A percentile compares a stretch with the other conserved stretches of the same genome.
Evolutionary conservation across 2,113 vertebrate species (phyloP).

Genomic region (Mohoua ochrocephala): DNA sequence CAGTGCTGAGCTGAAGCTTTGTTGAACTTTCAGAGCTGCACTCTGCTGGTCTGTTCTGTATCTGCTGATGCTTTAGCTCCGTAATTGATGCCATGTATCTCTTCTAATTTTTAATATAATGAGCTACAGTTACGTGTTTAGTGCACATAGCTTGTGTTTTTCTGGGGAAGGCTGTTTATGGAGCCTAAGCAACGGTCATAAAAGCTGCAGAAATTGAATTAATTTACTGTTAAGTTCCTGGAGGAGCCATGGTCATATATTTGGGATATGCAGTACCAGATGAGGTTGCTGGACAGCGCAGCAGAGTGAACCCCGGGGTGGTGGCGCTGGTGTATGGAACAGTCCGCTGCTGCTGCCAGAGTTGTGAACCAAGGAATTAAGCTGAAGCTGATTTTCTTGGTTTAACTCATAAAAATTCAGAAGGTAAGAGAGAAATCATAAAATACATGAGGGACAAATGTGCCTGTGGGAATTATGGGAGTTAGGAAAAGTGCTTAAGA

Average conservation of each 20-base stretch:
- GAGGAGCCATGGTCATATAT: not conserved
- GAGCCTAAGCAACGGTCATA: not conserved
- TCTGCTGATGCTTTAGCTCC: not conserved
- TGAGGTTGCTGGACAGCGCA: not conserved
- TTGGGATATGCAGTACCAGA: not conserved
- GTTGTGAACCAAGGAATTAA: not conserved
- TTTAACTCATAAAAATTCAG: not conserved
- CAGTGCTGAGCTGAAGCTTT: not conserved
- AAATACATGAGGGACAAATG: not conserved
- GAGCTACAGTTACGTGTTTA: not conserved
- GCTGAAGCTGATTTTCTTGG: not conserved
- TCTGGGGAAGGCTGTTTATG: not conserved
- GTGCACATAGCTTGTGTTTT: not conserved
- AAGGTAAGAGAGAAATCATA: not conserved
- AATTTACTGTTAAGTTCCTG: not conserved
- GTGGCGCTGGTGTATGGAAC: not conserved
- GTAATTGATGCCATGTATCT: not conserved
- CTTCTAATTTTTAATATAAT: not conserved
- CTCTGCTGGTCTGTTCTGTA: not conserved
- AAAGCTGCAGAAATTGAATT: not conserved
- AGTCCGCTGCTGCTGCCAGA: not conserved
- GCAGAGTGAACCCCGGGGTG: not conserved
- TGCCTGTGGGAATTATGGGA: not conserved
- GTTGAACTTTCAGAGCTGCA: not conserved
- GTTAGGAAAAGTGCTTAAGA: not conserved